A percentile compares a stretch with the other conserved stretches of the same genome.
Evolutionary conservation across 1,140 invertebrate genomes (phyloP).

Genomic region (Pseudobourletiella spinata): DNA sequence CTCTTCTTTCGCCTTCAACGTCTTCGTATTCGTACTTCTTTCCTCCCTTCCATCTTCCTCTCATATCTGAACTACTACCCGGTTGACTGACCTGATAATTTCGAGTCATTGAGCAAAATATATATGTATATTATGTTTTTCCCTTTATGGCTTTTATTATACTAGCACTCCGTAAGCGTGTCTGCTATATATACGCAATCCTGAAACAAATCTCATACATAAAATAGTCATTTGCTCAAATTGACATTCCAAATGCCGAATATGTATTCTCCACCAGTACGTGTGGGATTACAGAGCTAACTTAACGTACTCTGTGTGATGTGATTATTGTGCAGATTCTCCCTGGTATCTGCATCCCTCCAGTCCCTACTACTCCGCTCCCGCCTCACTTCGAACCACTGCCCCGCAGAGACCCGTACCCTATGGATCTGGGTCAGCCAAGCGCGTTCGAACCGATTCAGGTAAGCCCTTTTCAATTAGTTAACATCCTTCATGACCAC

Average conservation of each 20-base stretch:
- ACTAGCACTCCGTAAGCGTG: too few relatives aligned
- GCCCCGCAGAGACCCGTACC: background rate
- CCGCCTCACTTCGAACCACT: background rate
- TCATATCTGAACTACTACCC: too few relatives aligned
- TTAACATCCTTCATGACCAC: background rate
- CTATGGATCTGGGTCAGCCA: background rate
- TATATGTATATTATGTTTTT: too few relatives aligned
- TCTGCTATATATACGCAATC: too few relatives aligned
- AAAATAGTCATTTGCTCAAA: too few relatives aligned
- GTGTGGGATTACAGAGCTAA: too few relatives aligned
- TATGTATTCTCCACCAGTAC: too few relatives aligned
- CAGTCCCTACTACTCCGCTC: slow-evolving; percentile 17
- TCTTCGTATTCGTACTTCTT: background rate
- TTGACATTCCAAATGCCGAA: too few relatives aligned
- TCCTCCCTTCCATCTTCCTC: background rate
- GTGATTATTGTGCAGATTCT: slow-evolving; percentile 20
- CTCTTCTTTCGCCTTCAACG: background rate
- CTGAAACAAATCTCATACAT: too few relatives aligned
- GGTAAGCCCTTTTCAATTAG: slow-evolving; percentile 4
- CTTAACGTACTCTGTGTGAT: too few relatives aligned
- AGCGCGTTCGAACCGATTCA: slow-evolving; percentile 14
- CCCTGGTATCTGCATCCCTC: slow-evolving; percentile 25
- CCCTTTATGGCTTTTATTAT: too few relatives aligned
- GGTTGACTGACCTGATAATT: slow-evolving; percentile 6
- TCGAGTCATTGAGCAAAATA: too few relatives aligned